Conservation (phyloP, 2,797 vertebrate genomes). For the Onychomys leucogaster region DNA sequence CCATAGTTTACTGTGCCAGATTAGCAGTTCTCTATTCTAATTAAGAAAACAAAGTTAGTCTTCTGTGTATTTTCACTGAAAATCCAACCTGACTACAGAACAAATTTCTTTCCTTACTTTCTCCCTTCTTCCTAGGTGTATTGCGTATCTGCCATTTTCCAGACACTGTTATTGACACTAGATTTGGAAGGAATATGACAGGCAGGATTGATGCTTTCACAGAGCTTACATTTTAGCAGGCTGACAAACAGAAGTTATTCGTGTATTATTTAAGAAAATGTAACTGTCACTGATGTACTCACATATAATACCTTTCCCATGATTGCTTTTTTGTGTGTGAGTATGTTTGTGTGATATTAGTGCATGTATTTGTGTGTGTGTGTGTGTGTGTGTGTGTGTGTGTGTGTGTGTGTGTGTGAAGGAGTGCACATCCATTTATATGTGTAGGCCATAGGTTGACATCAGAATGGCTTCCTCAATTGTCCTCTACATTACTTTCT, state of each 20-base stretch:
- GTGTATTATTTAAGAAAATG: conserved; percentile 18
- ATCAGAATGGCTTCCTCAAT: background rate
- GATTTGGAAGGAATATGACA: conserved; percentile 25
- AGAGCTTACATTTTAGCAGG: conserved; percentile 28
- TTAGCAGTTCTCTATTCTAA: conserved; percentile 13
- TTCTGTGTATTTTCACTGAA: conserved; percentile 30
- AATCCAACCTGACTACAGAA: conserved; percentile 6
- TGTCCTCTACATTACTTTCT: background rate
- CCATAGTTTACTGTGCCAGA: background rate
- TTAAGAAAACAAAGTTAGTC: background rate
- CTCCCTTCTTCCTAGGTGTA: background rate
- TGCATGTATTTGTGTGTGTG: background rate
- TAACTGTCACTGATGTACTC: background rate
- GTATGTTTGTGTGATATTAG: background rate
- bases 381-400: background rate
- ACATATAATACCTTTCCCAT: background rate
- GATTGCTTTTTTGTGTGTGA: background rate
- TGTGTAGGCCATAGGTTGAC: background rate
- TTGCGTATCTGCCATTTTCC: background rate
- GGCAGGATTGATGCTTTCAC: conserved; percentile 1
- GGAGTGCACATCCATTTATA: background rate
- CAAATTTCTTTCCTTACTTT: background rate
- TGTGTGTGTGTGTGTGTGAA: background rate
- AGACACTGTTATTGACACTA: background rate
- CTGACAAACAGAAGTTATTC: background rate